Base-by-base conservation (phyloP, 2,797 vertebrate species). In the Micromesistius poutassou region DNA sequence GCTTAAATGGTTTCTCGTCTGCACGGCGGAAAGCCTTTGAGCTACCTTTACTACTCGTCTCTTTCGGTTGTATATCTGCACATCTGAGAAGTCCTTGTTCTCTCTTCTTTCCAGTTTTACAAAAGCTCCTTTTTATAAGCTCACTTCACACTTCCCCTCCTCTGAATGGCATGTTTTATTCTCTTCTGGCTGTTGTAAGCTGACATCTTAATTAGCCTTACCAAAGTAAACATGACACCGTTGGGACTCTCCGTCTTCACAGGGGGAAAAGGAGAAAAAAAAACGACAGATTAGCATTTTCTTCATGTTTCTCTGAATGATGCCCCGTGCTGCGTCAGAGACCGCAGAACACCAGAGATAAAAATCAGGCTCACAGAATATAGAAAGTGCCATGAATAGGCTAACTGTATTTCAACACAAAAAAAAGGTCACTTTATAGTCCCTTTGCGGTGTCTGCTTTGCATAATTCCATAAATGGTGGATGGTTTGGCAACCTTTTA, bases 351-450 rank as follows among this genome's bases (percentile, higher is more conserved):
- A 28, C 1, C 80, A 74, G 81, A 87, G 86, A 91, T 89, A 83
- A 84, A 89, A 88, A 93, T 90, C 81, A 82, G 73, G 75, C 77
- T 71, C 78, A 78, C 89, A 88, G 75, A 90, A 87, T 87, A 89
- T 90, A 87, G 91, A 80, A 86, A 83, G 71, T 79, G 74, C 78
- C 82, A 88, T 91, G 84, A 90, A 91, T 84, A 76, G 87, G 25
- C 80, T 86, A 33, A 90, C 77, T 90, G 84, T 90, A 74, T 86
- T 83, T 75, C 87, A 88, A 2, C 1, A 80, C 89, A 87, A 89
- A 91, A 84, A 90, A 87, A 91, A 84, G 89, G 87, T 76, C 78
- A 88, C 84, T 84, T 84, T 89, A 91, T 90, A 89, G 83, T 87
- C 87, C 86, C 86, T 81, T 46, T 75, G 84, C 83, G 87, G 71